phyloP scores from a whole-genome alignment of 2,888 invertebrate species.

The Phyllotreta cruciferae region DNA sequence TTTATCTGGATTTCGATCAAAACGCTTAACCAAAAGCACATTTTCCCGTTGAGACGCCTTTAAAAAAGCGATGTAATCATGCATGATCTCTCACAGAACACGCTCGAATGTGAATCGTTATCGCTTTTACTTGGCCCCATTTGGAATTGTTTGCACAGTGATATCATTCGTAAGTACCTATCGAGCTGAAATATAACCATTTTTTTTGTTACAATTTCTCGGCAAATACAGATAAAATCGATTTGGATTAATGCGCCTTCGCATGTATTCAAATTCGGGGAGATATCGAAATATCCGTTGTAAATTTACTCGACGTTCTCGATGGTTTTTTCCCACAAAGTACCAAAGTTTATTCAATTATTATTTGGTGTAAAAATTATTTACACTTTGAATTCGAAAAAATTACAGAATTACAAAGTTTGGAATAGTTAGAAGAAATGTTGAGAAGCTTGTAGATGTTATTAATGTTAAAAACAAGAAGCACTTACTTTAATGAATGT shows the following conservation, averaged over 20 bases:
- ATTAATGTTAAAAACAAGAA: background rate
- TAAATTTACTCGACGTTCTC: too few species aligned
- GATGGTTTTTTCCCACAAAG: too few species aligned
- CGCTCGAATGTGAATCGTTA: constrained; percentile 32
- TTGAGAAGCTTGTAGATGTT: background rate
- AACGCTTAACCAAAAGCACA: constrained; percentile 37
- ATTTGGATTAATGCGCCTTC: constrained; percentile 22
- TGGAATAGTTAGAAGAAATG: too few species aligned
- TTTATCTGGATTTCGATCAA: constrained; percentile 10
- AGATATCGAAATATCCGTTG: too few species aligned
- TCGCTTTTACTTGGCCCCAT: constrained; percentile 38
- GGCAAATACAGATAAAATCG: constrained; percentile 37
- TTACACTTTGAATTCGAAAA: too few species aligned
- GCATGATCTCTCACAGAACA: constrained; percentile 35
- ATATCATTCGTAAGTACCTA: constrained; percentile 34
- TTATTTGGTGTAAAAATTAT: too few species aligned
- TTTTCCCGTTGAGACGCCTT: constrained; percentile 11
- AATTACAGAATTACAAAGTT: too few species aligned
- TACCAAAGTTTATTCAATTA: too few species aligned
- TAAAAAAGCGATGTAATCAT: constrained; percentile 31
- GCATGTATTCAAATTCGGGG: background rate
- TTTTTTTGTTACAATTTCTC: constrained; percentile 33
- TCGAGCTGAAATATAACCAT: constrained; percentile 22
- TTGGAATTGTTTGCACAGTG: constrained; percentile 36
- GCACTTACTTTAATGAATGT: too few species aligned